Evolutionary conservation across 2,113 vertebrate genomes (phyloP), one percentile per base, ranked within the genome.

Genomic region (Microcebus ravelobensis): DNA sequence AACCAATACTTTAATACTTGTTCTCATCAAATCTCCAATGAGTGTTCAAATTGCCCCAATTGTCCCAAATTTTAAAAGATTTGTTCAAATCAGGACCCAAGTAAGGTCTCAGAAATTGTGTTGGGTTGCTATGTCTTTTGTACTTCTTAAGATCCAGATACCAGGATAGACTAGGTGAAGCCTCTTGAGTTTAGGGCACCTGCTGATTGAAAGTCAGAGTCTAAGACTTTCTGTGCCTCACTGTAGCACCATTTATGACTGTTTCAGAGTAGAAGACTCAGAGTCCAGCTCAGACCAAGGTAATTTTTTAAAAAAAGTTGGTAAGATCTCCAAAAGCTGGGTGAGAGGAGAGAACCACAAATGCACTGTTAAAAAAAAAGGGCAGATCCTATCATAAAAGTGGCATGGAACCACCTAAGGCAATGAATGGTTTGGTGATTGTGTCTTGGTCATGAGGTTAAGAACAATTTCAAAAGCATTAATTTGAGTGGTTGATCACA

Each of bases 41-140:
- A 84, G 50, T 63, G 48, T 29, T 91, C 20, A 84, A 86, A 52
- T 36, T 88, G 74, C 23, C 17, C 61, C 39, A 23, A 15, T 36
- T 80, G 48, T 76, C 55, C 79, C 55, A 79, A 79, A 45, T 84
- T 68, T 87, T 45, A 88, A 94, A 96, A 63, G 80, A 71, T 34
- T 92, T 95, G 57, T 71, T 87, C 42, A 87, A 70, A 80, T 87
- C 77, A 84, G 20, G 50, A 80, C 73, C 23, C 57, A 92, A 87
- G 29, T 48, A 91, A 88, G 25, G 2, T 83, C 29, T 89, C 27
- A 61, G 55, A 81, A 31, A 55, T n/a, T 74, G 48, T 39, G 45
- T 86, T 84, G 74, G 80, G 13, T 68, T 65, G 55, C 31, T 17
- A 34, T 6, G 3, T 63, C 50, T 83, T 34, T 95, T 55, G 6